Base-by-base conservation (phyloP, 23 tunicate genomes). In the Ciona savignyi region DNA sequence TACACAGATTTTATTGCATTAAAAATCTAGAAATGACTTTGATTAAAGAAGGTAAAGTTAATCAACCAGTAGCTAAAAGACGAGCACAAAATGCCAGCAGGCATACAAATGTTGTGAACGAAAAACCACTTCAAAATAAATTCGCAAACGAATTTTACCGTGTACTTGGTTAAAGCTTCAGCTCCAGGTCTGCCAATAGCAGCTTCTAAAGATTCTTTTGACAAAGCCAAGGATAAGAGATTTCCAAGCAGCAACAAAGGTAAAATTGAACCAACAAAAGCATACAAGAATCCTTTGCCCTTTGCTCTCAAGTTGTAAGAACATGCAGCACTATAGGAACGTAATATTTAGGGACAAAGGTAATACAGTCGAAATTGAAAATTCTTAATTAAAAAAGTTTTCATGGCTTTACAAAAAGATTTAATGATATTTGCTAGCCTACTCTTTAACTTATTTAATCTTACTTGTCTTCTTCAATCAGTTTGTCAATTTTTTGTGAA, bases 211-310 rank as follows among this genome's bases (percentile, higher is more conserved):
- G 69, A 48, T 23, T 75, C 95, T 25, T 81, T 75, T 21, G 95
- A 62, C n/a, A 81, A 29, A 0, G 77, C 70, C 22, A 76, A 75
- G 1, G 85, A 82, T 30, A 81, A 25, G 22, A 87, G 72, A 66
- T 87, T 87, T 23, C 86, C 86, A 32, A 87, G 64, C n/a, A 76
- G n/a, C 15, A 81, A 65, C 29, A 76, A 32, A 15, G 95, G 95
- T 15, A 87, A 48, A 65, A 81, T 71, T 0, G 66, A 25, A 9
- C 82, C 86, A 70, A 72, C 27, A 33, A 77, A n/a, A 24, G 63
- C 61, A 32, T 75, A 76, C 23, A 81, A 42, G 32, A 79, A 76
- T 1, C 86, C 80, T 23, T 85, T 76, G 63, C 83, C 75, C 67
- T 81, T 81, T 4, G 95, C 86, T 26, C 60, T 60, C 48, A 76